Evolutionary conservation across 2,888 invertebrate genomes (phyloP).

Genomic region (Ashinkailepas kermadecensis): DNA sequence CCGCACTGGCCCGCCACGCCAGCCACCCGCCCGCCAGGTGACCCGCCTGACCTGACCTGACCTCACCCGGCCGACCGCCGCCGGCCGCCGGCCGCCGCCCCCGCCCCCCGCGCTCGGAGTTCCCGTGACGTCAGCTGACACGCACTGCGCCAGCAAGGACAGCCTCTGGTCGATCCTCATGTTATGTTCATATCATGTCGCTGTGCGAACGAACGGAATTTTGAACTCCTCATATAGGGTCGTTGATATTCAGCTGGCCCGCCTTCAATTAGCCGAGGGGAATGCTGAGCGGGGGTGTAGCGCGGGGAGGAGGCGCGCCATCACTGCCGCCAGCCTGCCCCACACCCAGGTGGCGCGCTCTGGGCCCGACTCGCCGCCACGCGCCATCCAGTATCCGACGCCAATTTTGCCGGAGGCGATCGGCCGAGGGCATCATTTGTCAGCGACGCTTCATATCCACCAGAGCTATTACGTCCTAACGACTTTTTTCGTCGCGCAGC

Average conservation of each 20-base stretch:
- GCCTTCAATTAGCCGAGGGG: constrained; percentile 4
- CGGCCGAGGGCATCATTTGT: neutral
- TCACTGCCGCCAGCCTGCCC: too few species aligned
- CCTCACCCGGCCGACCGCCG: neutral
- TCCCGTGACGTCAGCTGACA: neutral
- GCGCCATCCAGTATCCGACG: neutral
- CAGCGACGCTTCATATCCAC: neutral
- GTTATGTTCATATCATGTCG: constrained; percentile 22
- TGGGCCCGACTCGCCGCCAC: too few species aligned
- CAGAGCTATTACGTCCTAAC: constrained; percentile 7
- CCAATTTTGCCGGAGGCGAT: neutral
- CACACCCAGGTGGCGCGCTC: too few species aligned
- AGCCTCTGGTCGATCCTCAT: constrained; percentile 9
- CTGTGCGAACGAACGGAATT: neutral
- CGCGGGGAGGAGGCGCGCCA: neutral
- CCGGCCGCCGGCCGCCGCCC: neutral
- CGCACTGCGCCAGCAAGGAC: neutral
- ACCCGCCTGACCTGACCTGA: constrained; percentile 1
- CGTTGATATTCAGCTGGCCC: constrained; percentile 1
- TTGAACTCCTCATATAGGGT: constrained; percentile 2
- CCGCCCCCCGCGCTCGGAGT: neutral
- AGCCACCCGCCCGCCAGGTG: neutral
- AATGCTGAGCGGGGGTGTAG: neutral
- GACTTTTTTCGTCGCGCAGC: constrained; percentile 21
- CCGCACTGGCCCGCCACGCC: neutral